Base-by-base conservation (phyloP, 2,797 vertebrate species). In the Enteromius afrohamiltoni region DNA sequence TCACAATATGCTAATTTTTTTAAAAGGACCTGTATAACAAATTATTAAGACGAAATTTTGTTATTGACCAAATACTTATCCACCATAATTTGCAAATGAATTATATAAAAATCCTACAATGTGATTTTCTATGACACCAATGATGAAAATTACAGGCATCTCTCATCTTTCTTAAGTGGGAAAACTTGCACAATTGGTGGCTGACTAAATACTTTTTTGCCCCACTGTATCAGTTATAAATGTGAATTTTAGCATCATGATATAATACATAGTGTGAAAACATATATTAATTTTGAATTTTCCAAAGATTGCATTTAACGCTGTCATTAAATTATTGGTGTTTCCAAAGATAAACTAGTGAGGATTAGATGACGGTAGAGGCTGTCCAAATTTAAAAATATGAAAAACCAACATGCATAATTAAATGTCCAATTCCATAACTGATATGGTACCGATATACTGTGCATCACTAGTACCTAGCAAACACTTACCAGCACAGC, bases 401-500 rank as follows among this genome's bases (percentile, higher is more conserved):
- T 68, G 2, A 40, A 13, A 70, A 70, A 17, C 42, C 13, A 21
- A 47, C 47, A 34, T 51, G 47, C 26, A 51, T 4, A 13, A 11
- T 31, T 51, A 11, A 73, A 51, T 51, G 1, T 62, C 14, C 5
- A 62, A 62, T 29, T 6, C 73, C 23, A 40, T 40, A 76, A 17
- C 51, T 16, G 1, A 40, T 37, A 75, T 23, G 4, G 10, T 34
- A 51, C 4, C 0, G 10, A 34, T 34, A 58, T 23, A 53, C n/a
- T 11, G 4, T 14, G 29, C 49, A 53, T 55, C 11, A 10, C 19
- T n/a, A 40, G 10, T 45, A 21, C 40, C 2, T 42, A 42, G 40
- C 68, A 75, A 19, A 58, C 21, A 65, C 69, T 74, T 51, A 74
- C 70, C 80, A 82, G 58, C 29, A 51, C 1, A 1, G 8, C 40